Base-by-base conservation (phyloP, 2,888 invertebrate genomes). In the Drosophila yooni region DNA sequence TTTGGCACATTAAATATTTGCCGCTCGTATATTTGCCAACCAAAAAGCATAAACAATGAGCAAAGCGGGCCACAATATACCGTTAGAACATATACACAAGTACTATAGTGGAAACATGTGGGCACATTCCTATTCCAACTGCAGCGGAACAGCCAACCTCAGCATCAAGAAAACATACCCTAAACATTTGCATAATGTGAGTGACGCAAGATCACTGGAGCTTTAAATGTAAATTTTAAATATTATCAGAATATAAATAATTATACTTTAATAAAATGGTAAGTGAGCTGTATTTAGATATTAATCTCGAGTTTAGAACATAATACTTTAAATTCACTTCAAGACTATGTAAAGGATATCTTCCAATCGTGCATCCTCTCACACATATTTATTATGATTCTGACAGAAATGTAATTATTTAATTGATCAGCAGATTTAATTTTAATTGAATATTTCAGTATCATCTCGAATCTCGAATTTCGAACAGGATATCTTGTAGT, bases 11-110 rank as follows among this genome's bases (percentile, higher is more conserved):
- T 21, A 57, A 53, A 60, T 27, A 58, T 57, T 58, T 59, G 7
- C 52, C 31, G 11, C 21, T 64, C n/a, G 11, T 38, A 70, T 21
- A 61, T 57, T 51, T 40, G 25, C 4, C 0, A 18, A 3, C 43
- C 52, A 53, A 58, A 64, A 33, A 31, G 43, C 74, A 63, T 60
- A 59, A 69, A n/a, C 48, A 63, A 58, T 58, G 58, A 38, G 51
- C 27, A 40, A 2, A 7, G 29, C 13, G 34, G 18, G 2, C 3
- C 25, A 25, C 29, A 40, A 51, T 15, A 18, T 31, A 66, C 31
- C 15, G 13, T 21, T 48, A 38, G 46, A 57, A 46, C 38, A 48
- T 58, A 48, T 38, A 21, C n/a, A 40, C 46, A 18, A 11, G 36
- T 34, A 29, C 21, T 5, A 53, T 34, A 29, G 27, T 27, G 5